Evolutionary conservation across 1,140 invertebrate species (phyloP), one percentile per base, ranked within the genome.

Genomic region (Papilio machaon): DNA sequence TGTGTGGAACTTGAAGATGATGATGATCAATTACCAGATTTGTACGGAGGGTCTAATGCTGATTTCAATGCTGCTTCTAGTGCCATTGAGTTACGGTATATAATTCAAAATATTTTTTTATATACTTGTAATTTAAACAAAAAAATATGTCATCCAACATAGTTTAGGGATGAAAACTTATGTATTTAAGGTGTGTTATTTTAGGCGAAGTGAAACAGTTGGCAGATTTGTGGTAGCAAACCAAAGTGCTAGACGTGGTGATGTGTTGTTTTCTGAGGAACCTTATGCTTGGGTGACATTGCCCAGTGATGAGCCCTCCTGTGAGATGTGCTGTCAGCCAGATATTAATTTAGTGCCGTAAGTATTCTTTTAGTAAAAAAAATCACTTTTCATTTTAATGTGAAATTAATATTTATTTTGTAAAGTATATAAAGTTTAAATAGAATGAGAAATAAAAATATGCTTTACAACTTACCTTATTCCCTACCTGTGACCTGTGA

Each of bases 241-340:
- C 30, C 82, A 89, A 23, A 75, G 80, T 8, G 54, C 83, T 10
- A 85, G 83, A 8, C 88, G 91, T 13, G 92, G 91, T 2, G 91
- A 93, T 73, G 87, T 93, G 4, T 74, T 94, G 46, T 93, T 94
- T 85, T 88, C 88, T 0, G 92, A 94, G 80, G 86, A 93, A 74
- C 92, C 92, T 0, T 94, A 93, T 78, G 92, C 92, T 0, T 94
- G 91, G 87, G 93, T 94, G 1, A 88, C 89, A 8, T 80, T 94
- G 79, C 90, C 89, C 0, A 80, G 82, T 38, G 82, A 86, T 0
- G 77, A 81, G 13, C 70, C 82, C 0, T 79, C 88, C 0, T 94
- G 92, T 64, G 92, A 94, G 64, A 86, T 84, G 74, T 94, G 92
- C 74, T 93, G 92, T 80, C 74, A 85, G 70, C n/a, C 84, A 0